Conservation (phyloP, 64 coral and sea anemone species). For the Orbicella faveolata region DNA sequence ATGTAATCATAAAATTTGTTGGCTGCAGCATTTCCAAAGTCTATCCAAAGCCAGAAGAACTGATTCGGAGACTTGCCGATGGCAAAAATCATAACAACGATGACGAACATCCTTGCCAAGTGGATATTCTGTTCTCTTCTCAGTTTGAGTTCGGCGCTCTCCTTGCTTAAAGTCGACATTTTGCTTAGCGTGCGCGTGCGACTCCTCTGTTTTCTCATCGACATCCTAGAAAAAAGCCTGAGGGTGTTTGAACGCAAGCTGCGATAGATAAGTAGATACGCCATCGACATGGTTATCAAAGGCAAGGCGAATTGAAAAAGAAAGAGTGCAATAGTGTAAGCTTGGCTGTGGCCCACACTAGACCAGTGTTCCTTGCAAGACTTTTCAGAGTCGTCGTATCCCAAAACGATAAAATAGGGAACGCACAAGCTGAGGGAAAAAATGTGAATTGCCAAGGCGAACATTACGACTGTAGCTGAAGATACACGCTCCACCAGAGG, state of each 20-base stretch:
- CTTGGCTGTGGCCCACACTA: constrained; percentile 38
- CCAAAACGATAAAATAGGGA: constrained; percentile 53
- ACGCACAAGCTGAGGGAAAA: constrained; percentile 13
- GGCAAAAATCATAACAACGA: constrained; percentile 76
- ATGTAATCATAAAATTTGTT: constrained; percentile 52
- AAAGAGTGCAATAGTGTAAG: constrained; percentile 54
- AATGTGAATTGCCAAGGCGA: constrained; percentile 27
- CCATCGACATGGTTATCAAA: constrained; percentile 40
- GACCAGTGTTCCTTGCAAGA: constrained; percentile 58
- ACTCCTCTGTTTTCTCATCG: background rate
- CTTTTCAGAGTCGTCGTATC: background rate
- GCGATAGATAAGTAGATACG: constrained; percentile 27
- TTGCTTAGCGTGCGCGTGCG: background rate
- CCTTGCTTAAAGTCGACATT: background rate
- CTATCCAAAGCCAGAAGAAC: constrained; percentile 82
- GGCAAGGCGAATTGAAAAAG: constrained; percentile 62
- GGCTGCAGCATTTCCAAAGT: constrained; percentile 44
- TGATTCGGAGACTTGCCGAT: constrained; percentile 92
- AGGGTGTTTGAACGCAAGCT: constrained; percentile 35
- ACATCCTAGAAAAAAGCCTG: constrained; percentile 8
- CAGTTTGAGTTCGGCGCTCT: background rate
- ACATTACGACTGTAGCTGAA: background rate
- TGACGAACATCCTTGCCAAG: constrained; percentile 81
- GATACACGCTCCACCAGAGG: constrained; percentile 42
- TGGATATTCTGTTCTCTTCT: constrained; percentile 40